phyloP scores from a whole-genome alignment of 2,888 invertebrate species.

The Prosapia bicincta region DNA sequence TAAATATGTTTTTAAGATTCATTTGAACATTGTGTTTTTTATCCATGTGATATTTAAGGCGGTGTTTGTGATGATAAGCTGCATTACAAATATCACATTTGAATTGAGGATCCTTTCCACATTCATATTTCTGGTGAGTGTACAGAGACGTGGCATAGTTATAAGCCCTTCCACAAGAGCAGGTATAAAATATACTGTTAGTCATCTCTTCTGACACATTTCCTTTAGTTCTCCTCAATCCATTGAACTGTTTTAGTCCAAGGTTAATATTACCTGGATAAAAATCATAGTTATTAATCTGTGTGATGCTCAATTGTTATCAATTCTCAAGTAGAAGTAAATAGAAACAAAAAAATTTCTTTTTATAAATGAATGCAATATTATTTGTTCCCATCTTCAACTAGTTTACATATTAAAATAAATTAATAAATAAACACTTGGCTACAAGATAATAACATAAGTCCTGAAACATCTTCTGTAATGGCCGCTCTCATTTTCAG shows the following conservation, averaged over 20 bases:
- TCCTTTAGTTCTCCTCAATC: not conserved
- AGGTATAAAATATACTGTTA: not conserved
- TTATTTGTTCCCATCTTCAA: no score
- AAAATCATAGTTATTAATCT: not conserved
- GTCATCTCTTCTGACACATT: not conserved
- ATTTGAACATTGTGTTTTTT: constrained; percentile 4
- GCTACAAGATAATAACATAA: no score
- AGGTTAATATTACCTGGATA: not conserved
- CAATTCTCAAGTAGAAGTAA: no score
- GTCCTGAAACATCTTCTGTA: no score
- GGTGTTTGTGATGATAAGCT: constrained; percentile 34
- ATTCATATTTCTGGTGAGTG: constrained; percentile 34
- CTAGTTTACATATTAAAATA: no score
- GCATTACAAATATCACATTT: constrained; percentile 33
- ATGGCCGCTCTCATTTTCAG: no score
- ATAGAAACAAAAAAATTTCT: no score
- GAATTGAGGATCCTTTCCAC: constrained; percentile 35
- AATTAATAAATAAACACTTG: no score
- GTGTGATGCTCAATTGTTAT: no score
- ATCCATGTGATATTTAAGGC: constrained; percentile 43
- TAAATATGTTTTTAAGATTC: not conserved
- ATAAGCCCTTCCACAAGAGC: constrained; percentile 32
- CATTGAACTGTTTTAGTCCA: not conserved
- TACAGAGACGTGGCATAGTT: constrained; percentile 30
- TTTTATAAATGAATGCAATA: no score